Conservation (phyloP, 2,113 vertebrate genomes). For the Bos taurus region DNA sequence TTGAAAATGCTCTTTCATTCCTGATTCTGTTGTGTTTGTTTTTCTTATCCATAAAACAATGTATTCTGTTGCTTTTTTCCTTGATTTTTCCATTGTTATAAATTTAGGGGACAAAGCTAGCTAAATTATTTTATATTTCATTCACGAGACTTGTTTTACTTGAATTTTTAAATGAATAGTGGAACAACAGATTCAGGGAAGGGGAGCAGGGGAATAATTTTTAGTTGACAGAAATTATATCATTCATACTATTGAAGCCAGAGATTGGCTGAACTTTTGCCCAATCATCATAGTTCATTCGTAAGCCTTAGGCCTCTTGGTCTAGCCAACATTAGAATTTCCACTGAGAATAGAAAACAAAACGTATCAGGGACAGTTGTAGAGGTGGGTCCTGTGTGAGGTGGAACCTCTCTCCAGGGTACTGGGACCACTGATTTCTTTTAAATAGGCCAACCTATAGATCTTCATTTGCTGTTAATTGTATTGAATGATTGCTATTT, state of each 20-base stretch:
- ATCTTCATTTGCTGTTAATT: not conserved
- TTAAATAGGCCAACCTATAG: not conserved
- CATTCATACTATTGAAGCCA: not conserved
- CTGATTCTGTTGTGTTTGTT: not conserved
- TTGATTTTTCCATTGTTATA: not conserved
- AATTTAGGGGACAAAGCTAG: not conserved
- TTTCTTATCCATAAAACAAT: not conserved
- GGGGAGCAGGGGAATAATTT: not conserved
- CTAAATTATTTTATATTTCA: not conserved
- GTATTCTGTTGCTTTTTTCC: not conserved
- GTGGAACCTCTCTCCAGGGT: not conserved
- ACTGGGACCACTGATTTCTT: not conserved
- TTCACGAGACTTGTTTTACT: not conserved
- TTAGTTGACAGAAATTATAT: not conserved
- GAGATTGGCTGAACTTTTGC: not conserved
- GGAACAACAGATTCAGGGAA: not conserved
- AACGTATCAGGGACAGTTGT: not conserved
- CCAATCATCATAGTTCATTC: not conserved
- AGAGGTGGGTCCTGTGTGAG: not conserved
- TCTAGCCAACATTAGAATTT: not conserved
- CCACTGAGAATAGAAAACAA: not conserved
- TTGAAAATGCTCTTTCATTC: not conserved
- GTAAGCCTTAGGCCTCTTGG: not conserved
- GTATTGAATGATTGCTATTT: not conserved
- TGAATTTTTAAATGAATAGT: conserved; percentile 30